phyloP scores from a whole-genome alignment of 2,113 vertebrate species.

The Pholis gunnellus region DNA sequence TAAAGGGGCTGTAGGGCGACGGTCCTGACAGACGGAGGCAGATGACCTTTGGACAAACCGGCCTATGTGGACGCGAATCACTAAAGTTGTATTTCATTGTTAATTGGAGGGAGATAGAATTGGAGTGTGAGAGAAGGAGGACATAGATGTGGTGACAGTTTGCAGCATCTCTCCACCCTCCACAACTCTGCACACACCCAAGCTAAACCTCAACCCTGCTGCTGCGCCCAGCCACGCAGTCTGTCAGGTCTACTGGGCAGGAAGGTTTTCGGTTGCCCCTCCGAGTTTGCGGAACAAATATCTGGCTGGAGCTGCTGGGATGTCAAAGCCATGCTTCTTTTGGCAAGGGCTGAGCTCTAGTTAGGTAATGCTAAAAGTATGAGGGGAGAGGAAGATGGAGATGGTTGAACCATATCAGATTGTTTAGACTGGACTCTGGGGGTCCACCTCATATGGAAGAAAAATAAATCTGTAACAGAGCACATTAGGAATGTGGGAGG shows the following conservation, averaged over 20 bases:
- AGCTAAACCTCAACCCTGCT: constrained; percentile 7
- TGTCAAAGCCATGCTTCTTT: constrained; percentile 59
- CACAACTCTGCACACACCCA: constrained; percentile 34
- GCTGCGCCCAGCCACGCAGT: constrained; percentile 23
- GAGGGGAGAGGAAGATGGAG: constrained; percentile 39
- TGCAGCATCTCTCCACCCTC: constrained; percentile 20
- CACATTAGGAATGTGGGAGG: constrained; percentile 69
- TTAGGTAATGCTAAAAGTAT: constrained; percentile 69
- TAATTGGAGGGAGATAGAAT: constrained; percentile 12
- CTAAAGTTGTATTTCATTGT: constrained; percentile 14
- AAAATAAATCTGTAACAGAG: constrained; percentile 44
- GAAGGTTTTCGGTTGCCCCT: constrained; percentile 55
- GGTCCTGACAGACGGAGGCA: constrained; percentile 35
- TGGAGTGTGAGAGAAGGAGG: background rate
- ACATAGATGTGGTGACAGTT: background rate
- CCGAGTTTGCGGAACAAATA: constrained; percentile 50
- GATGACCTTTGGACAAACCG: constrained; percentile 60
- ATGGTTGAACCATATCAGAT: constrained; percentile 46
- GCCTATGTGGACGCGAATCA: constrained; percentile 23
- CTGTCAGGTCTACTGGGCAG: constrained; percentile 13
- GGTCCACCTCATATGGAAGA: constrained; percentile 65
- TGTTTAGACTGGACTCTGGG: constrained; percentile 71
- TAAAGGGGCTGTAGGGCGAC: constrained; percentile 6
- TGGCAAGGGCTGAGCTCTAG: constrained; percentile 32
- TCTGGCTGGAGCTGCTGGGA: constrained; percentile 38